Evolutionary conservation across 2,888 invertebrate species (phyloP), one percentile per base, ranked within the genome.

Genomic region (Drosophila engyochracea): DNA sequence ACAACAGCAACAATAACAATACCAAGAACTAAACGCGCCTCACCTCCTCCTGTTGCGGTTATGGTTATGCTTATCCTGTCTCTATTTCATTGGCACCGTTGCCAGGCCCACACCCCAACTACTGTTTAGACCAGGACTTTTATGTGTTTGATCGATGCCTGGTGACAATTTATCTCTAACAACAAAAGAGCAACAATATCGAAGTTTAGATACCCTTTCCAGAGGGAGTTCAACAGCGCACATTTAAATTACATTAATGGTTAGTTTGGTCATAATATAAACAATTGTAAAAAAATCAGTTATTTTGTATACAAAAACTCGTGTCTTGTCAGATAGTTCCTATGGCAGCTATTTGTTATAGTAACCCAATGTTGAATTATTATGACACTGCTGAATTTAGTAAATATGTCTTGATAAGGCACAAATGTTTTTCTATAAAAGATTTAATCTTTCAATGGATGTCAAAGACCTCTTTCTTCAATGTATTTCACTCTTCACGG

Each of bases 101-200:
- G 89, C 89, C 89, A 88, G 53, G 84, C 62, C 67, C 51, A 51
- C 47, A 25, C 22, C 51, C 62, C 33, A 12, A 6, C 19, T 28
- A 39, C 35, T 54, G 25, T 54, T 54, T 54, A 35, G 35, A 31
- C n/a, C 31, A n/a, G n/a, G 30, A 47, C 47, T 60, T 54, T 57
- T 51, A 52, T 37, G 30, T 53, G 85, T 85, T 85, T 85, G 85
- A 73, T 85, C 85, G 85, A 85, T 85, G 77, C 85, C 73, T 70
- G 89, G 82, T 85, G 85, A 85, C 87, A 89, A 86, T 76, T 87
- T 87, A 62, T 69, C 72, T 66, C 72, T 33, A 67, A 60, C 59
- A 60, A 61, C 41, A 31, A 37, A 52, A 44, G 1, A 5, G 16
- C 6, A 28, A 14, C 1, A n/a, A 4, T n/a, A 28, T n/a, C 9